phyloP scores from a whole-genome alignment of 1,140 invertebrate genomes.

The Temnothorax nylanderi region DNA sequence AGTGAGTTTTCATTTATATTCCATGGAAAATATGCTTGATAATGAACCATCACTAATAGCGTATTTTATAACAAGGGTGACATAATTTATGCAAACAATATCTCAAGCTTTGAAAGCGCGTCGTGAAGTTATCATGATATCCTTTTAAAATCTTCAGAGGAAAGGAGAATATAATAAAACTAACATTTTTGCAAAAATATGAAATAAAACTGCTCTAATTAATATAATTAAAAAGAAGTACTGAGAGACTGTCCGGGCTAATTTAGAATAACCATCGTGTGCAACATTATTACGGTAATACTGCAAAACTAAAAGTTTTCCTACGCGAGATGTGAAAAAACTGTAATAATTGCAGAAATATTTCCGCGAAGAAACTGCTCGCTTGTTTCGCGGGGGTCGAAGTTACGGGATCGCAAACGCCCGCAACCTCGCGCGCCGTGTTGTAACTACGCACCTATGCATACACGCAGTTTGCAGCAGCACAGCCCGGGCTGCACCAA shows the following conservation, averaged over 20 bases:
- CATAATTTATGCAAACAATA: not conserved
- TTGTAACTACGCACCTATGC: constrained; percentile 36
- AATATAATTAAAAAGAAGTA: constrained; percentile 13
- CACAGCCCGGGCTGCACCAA: not conserved
- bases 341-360: constrained; percentile 35
- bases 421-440: not conserved
- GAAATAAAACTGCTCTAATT: not conserved
- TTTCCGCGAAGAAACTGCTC: constrained; percentile 13
- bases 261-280: constrained; percentile 12
- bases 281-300: not conserved
- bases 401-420: not conserved
- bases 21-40: not conserved
- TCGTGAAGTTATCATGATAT: not conserved
- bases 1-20: not conserved
- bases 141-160: not conserved
- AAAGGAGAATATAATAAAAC: not conserved
- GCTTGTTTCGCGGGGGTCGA: not conserved
- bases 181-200: not conserved
- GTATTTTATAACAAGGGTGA: not conserved
- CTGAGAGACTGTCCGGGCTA: not conserved
- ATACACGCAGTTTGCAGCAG: constrained; percentile 17
- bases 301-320: not conserved
- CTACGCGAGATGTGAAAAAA: not conserved
- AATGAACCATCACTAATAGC: not conserved
- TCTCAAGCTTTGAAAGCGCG: not conserved